Conservation (phyloP, 2,888 invertebrate species). For the Sinopyrophorus schimmeli region DNA sequence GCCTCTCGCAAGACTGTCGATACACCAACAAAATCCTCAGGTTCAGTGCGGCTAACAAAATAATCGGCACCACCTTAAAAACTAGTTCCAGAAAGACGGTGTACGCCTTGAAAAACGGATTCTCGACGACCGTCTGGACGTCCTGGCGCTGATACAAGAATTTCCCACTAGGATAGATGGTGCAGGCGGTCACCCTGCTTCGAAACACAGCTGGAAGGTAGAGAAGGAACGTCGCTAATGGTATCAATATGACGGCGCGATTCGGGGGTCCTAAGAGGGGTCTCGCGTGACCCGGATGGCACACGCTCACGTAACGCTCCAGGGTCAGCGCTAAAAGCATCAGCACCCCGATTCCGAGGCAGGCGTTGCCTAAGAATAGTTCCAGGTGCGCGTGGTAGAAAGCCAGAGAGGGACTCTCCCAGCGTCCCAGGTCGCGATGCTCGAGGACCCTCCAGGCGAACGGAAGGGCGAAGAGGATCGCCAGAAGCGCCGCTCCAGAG, state of each 20-base stretch:
- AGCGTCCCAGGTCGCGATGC: conserved; percentile 67
- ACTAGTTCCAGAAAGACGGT: conserved; percentile 66
- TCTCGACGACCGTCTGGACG: conserved; percentile 46
- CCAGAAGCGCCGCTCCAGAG: conserved; percentile 75
- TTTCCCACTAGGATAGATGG: conserved; percentile 55
- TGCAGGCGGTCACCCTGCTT: conserved; percentile 62
- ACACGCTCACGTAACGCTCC: conserved; percentile 75
- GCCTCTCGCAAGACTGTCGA: conserved; percentile 65
- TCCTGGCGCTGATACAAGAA: conserved; percentile 60
- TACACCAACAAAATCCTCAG: conserved; percentile 68
- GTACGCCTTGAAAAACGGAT: conserved; percentile 57
- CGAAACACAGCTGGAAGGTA: conserved; percentile 72
- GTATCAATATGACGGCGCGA: conserved; percentile 66
- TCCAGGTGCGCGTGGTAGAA: conserved; percentile 72
- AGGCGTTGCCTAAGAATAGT: conserved; percentile 72
- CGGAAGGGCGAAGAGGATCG: conserved; percentile 70
- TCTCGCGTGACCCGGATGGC: conserved; percentile 69
- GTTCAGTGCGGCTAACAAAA: conserved; percentile 67
- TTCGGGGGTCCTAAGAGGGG: conserved; percentile 68
- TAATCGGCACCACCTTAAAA: conserved; percentile 70
- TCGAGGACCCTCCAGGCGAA: conserved; percentile 68
- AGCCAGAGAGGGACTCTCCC: conserved; percentile 66
- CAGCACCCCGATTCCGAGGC: conserved; percentile 75
- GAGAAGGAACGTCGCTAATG: conserved; percentile 66
- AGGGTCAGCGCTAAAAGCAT: conserved; percentile 74